Conservation (phyloP, 1,140 invertebrate species). For the Metopolophium dirhodum region DNA sequence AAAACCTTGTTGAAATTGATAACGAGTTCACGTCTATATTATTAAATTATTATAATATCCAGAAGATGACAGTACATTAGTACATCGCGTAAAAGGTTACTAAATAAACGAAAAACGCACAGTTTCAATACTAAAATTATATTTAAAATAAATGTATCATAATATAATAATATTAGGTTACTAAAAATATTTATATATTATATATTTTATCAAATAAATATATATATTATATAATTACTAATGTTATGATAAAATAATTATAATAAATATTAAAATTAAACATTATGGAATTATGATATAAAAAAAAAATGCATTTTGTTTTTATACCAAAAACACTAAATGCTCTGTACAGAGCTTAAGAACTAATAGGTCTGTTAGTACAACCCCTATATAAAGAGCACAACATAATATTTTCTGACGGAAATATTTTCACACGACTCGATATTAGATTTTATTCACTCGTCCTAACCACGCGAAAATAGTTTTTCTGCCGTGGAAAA, state of each 20-base stretch:
- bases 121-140: constrained; percentile 26
- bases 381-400: constrained; percentile 54
- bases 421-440: background rate
- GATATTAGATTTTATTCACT: background rate
- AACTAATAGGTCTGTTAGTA: constrained; percentile 35
- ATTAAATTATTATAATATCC: too few species aligned
- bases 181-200: constrained; percentile 17
- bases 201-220: background rate
- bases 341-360: constrained; percentile 27
- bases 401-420: background rate
- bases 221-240: background rate
- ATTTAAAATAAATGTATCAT: constrained; percentile 28
- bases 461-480: background rate
- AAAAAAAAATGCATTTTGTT: constrained; percentile 13
- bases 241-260: background rate
- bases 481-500: background rate
- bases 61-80: background rate
- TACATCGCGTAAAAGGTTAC: background rate
- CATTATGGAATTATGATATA: constrained; percentile 4
- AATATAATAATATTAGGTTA: constrained; percentile 14
- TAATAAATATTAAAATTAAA: constrained; percentile 40
- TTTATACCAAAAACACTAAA: background rate
- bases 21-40: background rate
- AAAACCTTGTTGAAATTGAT: background rate
- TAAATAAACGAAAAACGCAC: background rate